Evolutionary conservation across 2,113 vertebrate genomes (phyloP), one percentile per base, ranked within the genome.

Genomic region (Notarius lentiginosus): DNA sequence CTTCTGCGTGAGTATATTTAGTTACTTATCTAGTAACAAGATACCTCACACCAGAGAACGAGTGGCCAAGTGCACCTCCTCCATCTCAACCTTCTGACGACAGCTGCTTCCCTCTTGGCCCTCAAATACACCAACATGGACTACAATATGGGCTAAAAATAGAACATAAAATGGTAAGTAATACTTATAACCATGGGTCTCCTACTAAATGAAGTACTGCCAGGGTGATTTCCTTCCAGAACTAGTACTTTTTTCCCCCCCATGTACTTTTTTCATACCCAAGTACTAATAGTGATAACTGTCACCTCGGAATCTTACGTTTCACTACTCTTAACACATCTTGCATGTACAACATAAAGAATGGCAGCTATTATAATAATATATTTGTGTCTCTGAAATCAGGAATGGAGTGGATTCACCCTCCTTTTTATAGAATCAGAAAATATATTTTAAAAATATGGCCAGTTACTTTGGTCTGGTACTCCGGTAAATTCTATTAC

Each of bases 11-110:
- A 72, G 49, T 90, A 68, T 90, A 86, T 86, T 82, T 82, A 86
- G 79, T 66, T 88, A 87, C 61, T 60, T 86, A 79, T 86, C 60
- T 87, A 77, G 66, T 88, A 87, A 87, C 51, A 56, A 63, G 79
- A 81, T 24, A 63, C 24, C 53, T 17, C 58, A 81, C 66, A 82
- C 47, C 65, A 88, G 70, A 83, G 56, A 82, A 77, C 27, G 53
- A 41, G 82, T 49, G n/a, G 34, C 15, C 24, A 75, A 87, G 24
- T 85, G 49, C 61, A 75, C 51, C 80, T 79, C 58, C 55, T 84
- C 18, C 27, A 55, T 20, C 49, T 61, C 20, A 61, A 41, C 51
- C 72, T 49, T 68, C 24, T 60, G 9, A 72, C 18, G 47, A 27
- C 66, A 84, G 65, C 82, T 87, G 84, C 76, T 84, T 82, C 76